Conservation (phyloP, 2,888 invertebrate species). For the Hirudinaria manillensis region DNA sequence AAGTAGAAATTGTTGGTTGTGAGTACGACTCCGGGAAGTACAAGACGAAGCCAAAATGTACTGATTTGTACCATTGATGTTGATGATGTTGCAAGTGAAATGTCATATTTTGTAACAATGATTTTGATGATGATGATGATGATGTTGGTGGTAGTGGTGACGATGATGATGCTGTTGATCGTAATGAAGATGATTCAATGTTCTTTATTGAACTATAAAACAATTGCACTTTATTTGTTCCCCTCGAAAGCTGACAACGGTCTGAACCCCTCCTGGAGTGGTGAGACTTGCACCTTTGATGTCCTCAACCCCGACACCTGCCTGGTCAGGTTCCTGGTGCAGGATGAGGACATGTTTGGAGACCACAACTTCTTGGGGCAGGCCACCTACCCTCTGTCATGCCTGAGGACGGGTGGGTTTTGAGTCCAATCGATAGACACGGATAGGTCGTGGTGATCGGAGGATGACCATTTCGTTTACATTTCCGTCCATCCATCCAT, state of each 20-base stretch:
- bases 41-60: constrained; percentile 68
- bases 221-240: background rate
- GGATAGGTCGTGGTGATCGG: background rate
- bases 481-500: too few relatives aligned
- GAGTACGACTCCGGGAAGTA: constrained; percentile 80
- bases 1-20: constrained; percentile 81
- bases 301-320: constrained; percentile 60
- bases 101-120: background rate
- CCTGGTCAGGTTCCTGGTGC: constrained; percentile 59
- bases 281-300: constrained; percentile 59
- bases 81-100: constrained; percentile 2
- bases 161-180: background rate
- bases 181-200: background rate
- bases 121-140: background rate
- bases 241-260: constrained; percentile 64
- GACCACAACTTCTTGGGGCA: constrained; percentile 95
- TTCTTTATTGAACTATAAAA: background rate
- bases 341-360: constrained; percentile 87
- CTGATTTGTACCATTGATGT: background rate
- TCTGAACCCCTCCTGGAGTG: constrained; percentile 59
- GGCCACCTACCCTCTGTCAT: constrained; percentile 76
- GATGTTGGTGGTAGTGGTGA: background rate
- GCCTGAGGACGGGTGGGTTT: constrained; percentile 45
- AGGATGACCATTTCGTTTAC: too few relatives aligned
- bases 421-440: background rate